Conservation (phyloP, 2,888 invertebrate species). For the Apotomis capreana region DNA sequence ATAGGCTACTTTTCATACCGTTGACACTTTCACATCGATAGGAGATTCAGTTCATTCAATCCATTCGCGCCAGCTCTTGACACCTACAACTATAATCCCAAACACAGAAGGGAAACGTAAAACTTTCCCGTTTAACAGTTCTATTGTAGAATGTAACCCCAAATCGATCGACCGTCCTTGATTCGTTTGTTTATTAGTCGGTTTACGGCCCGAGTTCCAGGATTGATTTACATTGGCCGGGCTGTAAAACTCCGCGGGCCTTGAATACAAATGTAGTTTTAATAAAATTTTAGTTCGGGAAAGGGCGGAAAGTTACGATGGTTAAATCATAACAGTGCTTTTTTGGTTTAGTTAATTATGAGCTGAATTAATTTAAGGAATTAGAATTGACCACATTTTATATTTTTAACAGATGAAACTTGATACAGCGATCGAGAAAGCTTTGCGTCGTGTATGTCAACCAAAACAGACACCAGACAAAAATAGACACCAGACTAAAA, state of each 20-base stretch:
- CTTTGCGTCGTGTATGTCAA: no score
- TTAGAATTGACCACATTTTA: no score
- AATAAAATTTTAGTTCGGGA: slow-evolving; percentile 57
- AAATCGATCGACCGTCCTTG: slow-evolving; percentile 31
- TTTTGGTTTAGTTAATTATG: background rate
- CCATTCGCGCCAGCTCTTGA: background rate
- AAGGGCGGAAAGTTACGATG: slow-evolving; percentile 33
- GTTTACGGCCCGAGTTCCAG: slow-evolving; percentile 49
- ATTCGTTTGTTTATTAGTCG: slow-evolving; percentile 36
- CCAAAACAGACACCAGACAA: no score
- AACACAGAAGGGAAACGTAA: background rate
- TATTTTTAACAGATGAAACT: no score
- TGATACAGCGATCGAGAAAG: no score
- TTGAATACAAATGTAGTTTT: slow-evolving; percentile 74
- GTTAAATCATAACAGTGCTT: slow-evolving; percentile 8
- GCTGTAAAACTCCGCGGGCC: slow-evolving; percentile 65
- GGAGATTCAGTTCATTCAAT: no score
- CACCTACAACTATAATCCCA: background rate
- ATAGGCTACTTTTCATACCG: no score
- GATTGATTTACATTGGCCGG: slow-evolving; percentile 72
- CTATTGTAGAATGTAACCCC: slow-evolving; percentile 9
- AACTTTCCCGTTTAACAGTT: slow-evolving; percentile 2
- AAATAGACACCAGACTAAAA: no score
- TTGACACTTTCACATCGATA: no score
- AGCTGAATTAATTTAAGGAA: no score